Evolutionary conservation across 2,113 vertebrate species (phyloP).

Genomic region (Psephotus haematonotus): DNA sequence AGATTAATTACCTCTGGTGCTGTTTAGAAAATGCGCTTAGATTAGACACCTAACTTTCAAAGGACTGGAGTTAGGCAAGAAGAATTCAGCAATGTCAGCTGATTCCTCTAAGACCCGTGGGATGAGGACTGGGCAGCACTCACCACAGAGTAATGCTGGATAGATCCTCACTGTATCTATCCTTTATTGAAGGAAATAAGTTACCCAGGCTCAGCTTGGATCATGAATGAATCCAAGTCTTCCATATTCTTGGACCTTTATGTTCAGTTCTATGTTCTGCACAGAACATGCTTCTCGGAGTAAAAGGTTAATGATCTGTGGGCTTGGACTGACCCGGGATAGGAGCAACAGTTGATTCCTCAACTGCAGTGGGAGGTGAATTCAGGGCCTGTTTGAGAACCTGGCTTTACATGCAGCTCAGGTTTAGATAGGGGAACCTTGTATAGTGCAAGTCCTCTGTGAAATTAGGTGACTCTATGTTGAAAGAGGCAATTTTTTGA

Average conservation of each 20-base stretch:
- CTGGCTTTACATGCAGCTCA: conserved; percentile 61
- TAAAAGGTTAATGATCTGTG: conserved; percentile 12
- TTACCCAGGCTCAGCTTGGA: neutral
- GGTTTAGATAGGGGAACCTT: conserved; percentile 42
- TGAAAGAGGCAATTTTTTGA: conserved; percentile 73
- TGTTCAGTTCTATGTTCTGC: neutral
- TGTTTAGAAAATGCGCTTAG: neutral
- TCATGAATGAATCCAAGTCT: neutral
- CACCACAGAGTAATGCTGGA: neutral
- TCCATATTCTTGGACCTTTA: neutral
- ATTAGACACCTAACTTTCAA: neutral
- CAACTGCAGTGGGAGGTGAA: neutral
- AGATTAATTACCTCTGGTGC: neutral
- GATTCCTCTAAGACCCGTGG: neutral
- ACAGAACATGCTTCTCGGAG: neutral
- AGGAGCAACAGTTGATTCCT: neutral
- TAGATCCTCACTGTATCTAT: neutral
- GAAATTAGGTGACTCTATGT: conserved; percentile 65
- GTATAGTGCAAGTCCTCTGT: conserved; percentile 48
- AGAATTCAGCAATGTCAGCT: neutral
- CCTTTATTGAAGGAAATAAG: neutral
- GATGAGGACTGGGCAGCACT: neutral
- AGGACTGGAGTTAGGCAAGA: neutral
- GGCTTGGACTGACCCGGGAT: neutral
- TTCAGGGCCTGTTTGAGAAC: neutral